Base-by-base conservation (phyloP, 2,113 vertebrate genomes). In the Mionectes macconnelli region DNA sequence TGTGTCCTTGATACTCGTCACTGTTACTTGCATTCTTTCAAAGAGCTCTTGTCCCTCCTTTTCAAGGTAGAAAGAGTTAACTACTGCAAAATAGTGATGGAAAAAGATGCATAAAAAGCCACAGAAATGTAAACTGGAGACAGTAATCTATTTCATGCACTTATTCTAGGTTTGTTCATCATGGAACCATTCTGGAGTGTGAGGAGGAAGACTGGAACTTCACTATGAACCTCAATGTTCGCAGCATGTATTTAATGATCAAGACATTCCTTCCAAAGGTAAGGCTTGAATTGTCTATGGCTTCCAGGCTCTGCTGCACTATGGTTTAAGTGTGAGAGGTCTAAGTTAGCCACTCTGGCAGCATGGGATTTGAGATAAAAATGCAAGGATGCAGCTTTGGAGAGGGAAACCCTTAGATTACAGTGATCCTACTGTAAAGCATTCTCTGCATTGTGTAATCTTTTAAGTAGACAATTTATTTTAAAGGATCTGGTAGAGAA, bases 211-310 rank as follows among this genome's bases (percentile, higher is more conserved):
- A 99, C 97, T 99, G 99, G 99, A 98, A 99, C 93, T 99, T 99
- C 92, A 99, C 98, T 0, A 99, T 99, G 99, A 98, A 98, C 27
- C 94, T 99, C 86, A 99, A 99, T 7, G 95, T 99, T 76, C 98
- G 97, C 72, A 99, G 99, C 98, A 99, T 99, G 99, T 99, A 98
- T 94, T 97, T 99, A 62, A 99, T 99, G 99, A 99, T 98, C 97
- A 99, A 98, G 94, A 98, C 98, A 0, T 99, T 99, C 96, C 98
- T 99, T 88, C 99, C 99, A 21, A 99, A 99, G 98, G 99, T 99
- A 96, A 98, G 93, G 16, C 17, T 40, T 31, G 35, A 9, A 9
- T 19, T 47, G 45, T 13, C 13, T 3, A 1, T 50, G 8, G 18
- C 16, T 40, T 66, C 17, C 8, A n/a, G 20, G 21, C 37, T 73